A percentile compares a stretch with the other conserved stretches of the same genome.
Evolutionary conservation across 2,113 vertebrate species (phyloP).

Genomic region (Vireo altiloquus): DNA sequence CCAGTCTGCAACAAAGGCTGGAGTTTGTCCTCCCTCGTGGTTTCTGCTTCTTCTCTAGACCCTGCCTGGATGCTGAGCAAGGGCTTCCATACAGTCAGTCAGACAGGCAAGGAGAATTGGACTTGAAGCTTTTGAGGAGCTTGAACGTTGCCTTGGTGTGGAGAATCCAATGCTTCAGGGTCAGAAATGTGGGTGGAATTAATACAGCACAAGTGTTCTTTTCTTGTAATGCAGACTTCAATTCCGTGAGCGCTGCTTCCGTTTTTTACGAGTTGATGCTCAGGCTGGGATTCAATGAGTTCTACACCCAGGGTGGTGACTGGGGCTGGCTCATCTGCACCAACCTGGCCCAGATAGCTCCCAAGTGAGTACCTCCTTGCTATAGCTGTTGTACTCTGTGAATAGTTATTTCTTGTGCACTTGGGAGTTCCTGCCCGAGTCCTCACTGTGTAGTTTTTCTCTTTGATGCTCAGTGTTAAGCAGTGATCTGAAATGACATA

Average conservation of each 20-base stretch:
- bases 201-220: neutral
- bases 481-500: neutral
- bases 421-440: neutral
- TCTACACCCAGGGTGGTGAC: slow-evolving; percentile 78
- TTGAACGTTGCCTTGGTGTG: neutral
- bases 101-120: neutral
- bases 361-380: slow-evolving; percentile 58
- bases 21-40: neutral
- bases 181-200: neutral
- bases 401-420: neutral
- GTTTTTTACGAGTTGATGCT: slow-evolving; percentile 78
- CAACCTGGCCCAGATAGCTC: slow-evolving; percentile 77
- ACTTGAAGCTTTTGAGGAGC: neutral
- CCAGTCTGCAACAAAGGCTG: neutral
- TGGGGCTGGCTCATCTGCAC: slow-evolving; percentile 75
- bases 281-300: slow-evolving; percentile 71
- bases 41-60: neutral
- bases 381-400: neutral
- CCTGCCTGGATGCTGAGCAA: neutral
- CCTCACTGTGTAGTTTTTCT: neutral
- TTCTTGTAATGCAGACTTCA: slow-evolving; percentile 46
- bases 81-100: neutral
- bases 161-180: neutral
- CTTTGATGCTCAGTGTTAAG: neutral
- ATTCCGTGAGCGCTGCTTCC: slow-evolving; percentile 63